Evolutionary conservation across 37 sponge, comb jelly and placozoan genomes (phyloP), one percentile per base, ranked within the genome.

Genomic region (Mnemiopsis leidyi): DNA sequence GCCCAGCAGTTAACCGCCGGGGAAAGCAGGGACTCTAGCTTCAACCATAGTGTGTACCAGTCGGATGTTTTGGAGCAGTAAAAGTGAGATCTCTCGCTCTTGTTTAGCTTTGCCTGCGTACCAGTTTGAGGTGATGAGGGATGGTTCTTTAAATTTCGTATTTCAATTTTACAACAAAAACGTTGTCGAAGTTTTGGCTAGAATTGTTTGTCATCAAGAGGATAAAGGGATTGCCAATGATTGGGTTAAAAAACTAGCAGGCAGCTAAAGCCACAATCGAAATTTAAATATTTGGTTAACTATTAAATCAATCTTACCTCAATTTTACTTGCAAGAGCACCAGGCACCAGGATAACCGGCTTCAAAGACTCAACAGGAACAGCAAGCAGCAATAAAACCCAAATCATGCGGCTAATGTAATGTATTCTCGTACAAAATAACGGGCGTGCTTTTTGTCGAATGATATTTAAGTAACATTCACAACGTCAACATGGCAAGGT

Each of bases 271-370:
- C n/a, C n/a, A n/a, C n/a, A n/a, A n/a, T n/a, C n/a, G n/a, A n/a
- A n/a, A n/a, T n/a, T n/a, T n/a, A n/a, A n/a, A n/a, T n/a, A n/a
- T n/a, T n/a, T n/a, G n/a, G n/a, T n/a, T n/a, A n/a, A n/a, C n/a
- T n/a, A n/a, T n/a, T n/a, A n/a, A n/a, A n/a, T 48, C 7, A 35
- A 29, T 79, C 36, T 79, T 33, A 79, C 82, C 82, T 79, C 82
- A 9, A 79, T 79, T 35, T 79, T 32, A 33, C 82, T 79, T 7
- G 82, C 82, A 79, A 79, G 82, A 20, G 82, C 82, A 2, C 82
- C 82, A 23, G 82, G 82, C 26, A 79, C 82, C 38, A 79, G 82
- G 2, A 79, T 35, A 2, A 79, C 82, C 29, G 82, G 82, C 38
- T 79, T 79, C 34, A 79, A 23, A 32, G 82, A 23, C 38, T 69